These are phyloP conservation scores for Netelia melanura DNA, from an alignment of 2,888 invertebrate species.

Conservation along the genomic window DNA sequence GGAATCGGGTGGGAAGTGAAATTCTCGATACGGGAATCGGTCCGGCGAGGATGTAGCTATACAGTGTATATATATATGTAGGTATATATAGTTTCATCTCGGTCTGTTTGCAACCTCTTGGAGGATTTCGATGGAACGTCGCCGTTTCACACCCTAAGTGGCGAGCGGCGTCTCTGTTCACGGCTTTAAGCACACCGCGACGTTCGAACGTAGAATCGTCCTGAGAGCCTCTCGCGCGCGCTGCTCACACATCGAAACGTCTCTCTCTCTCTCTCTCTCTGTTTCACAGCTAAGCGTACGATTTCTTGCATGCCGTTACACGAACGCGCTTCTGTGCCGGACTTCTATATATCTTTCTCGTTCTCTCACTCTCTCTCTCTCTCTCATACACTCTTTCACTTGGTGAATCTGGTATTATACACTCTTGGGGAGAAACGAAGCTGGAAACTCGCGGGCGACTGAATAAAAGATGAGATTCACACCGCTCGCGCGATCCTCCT, in stretches of 20 bases:
- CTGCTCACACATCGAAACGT: conserved; percentile 51
- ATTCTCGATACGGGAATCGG: neutral
- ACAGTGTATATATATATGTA: conserved; percentile 36
- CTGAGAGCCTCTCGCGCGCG: conserved; percentile 65
- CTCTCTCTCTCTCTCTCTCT: conserved; percentile 2
- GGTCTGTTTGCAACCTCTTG: conserved; percentile 55
- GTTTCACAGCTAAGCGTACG: conserved; percentile 43
- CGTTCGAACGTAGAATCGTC: conserved; percentile 56
- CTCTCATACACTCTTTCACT: neutral
- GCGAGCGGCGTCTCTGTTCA: conserved; percentile 78
- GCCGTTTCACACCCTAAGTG: conserved; percentile 82
- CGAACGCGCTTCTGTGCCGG: conserved; percentile 45
- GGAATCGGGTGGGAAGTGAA: neutral
- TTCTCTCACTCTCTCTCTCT: conserved; percentile 27
- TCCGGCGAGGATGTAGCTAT: conserved; percentile 10
- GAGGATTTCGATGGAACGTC: conserved; percentile 79
- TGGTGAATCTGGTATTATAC: conserved; percentile 32
- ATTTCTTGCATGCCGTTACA: conserved; percentile 61
- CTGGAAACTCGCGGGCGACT: conserved; percentile 59
- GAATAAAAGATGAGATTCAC: conserved; percentile 84
- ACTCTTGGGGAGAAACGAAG: conserved; percentile 48
- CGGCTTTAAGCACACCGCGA: conserved; percentile 66
- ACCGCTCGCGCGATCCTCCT: conserved; percentile 75
- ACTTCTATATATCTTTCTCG: conserved; percentile 2
- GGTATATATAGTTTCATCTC: conserved; percentile 11